Evolutionary conservation across 2,113 vertebrate genomes (phyloP), one percentile per base, ranked within the genome.

Genomic region (Clarias magur): DNA sequence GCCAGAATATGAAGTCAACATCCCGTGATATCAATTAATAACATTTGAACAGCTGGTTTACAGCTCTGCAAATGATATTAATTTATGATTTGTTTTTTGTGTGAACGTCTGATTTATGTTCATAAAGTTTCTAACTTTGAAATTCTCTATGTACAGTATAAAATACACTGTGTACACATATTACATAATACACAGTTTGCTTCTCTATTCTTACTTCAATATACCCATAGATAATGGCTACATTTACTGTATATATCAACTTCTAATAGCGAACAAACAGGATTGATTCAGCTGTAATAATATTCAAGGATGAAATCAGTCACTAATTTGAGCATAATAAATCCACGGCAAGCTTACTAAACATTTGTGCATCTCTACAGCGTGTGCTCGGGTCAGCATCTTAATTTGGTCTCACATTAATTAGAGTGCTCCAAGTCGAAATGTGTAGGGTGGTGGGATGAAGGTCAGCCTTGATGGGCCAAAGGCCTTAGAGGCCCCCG

Each of bases 1-100:
- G 92, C 91, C 90, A 89, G 91, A 89, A 86, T 93, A 94, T 92
- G 91, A 91, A 92, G 91, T 94, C 92, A 92, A 87, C 87, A 92
- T 92, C 88, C 87, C 91, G 27, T 57, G 34, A 72, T 72, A 54
- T 17, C 16, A 34, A 34, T 42, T 42, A 42, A 42, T 42, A 42
- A 6, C 4, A 42, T 6, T 6, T 42, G 42, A 42, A 42, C 6
- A 42, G 42, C 42, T 38, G 2, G 27, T 34, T 57, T 84, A 57
- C 38, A 59, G 4, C 67, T 25, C 11, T n/a, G 59, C n/a, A 78
- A 56, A 56, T 15, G 8, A 38, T 42, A 42, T 70, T 23, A 34
- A 5, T 15, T 84, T 72, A 54, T 57, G 27, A 84, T 84, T 59
- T 68, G n/a, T 42, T 68, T 83, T 27, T 12, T 48, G 42, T 10